Evolutionary conservation across 2,888 invertebrate genomes (phyloP).

Genomic region (Carabus problematicus): DNA sequence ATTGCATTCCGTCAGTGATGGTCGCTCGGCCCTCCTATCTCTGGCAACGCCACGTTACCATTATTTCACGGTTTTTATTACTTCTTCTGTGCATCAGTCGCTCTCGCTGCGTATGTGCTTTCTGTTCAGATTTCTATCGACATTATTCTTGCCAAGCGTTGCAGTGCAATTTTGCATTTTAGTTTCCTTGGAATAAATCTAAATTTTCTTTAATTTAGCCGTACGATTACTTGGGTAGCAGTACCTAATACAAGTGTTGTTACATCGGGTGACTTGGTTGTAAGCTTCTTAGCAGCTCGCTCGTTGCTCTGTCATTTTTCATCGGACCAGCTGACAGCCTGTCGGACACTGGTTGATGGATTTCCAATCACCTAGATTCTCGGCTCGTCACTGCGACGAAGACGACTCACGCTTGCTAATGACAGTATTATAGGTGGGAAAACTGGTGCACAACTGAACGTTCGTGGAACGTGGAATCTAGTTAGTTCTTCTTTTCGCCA

Average conservation of each 20-base stretch:
- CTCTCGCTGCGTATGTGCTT: slow-evolving; percentile 46
- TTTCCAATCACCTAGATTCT: slow-evolving; percentile 54
- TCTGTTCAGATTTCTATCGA: slow-evolving; percentile 48
- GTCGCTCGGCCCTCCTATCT: slow-evolving; percentile 2
- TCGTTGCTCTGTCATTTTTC: slow-evolving; percentile 50
- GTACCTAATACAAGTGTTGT: too few relatives aligned
- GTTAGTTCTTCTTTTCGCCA: too few relatives aligned
- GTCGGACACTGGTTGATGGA: slow-evolving; percentile 55
- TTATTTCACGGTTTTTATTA: slow-evolving; percentile 25
- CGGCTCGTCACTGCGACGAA: background rate
- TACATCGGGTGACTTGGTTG: background rate
- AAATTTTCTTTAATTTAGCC: too few relatives aligned
- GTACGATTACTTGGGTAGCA: too few relatives aligned
- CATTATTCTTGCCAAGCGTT: slow-evolving; percentile 1
- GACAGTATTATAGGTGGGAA: slow-evolving; percentile 31
- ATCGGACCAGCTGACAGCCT: slow-evolving; percentile 52
- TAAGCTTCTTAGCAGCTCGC: slow-evolving; percentile 29
- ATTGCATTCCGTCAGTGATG: background rate
- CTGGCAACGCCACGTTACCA: slow-evolving; percentile 14
- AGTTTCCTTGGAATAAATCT: background rate
- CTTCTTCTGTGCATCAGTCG: slow-evolving; percentile 19
- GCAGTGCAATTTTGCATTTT: background rate
- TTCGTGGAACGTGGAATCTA: too few relatives aligned
- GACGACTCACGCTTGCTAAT: slow-evolving; percentile 14
- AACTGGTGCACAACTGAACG: slow-evolving; percentile 10